Evolutionary conservation across 92 coral and sea anemone genomes (phyloP).

Genomic region (Desmophyllum pertusum): DNA sequence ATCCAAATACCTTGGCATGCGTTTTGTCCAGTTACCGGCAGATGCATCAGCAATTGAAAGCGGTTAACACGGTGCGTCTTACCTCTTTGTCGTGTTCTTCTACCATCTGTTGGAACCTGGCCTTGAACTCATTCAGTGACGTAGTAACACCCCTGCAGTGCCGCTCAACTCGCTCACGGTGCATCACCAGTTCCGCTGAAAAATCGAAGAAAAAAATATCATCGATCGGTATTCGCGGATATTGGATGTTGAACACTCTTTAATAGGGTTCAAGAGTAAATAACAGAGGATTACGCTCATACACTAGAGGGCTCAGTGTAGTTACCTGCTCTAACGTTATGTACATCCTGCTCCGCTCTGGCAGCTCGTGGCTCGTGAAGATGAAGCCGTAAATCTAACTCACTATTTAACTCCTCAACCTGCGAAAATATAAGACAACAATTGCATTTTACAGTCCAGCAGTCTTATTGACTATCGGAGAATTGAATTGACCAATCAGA

Average conservation of each 20-base stretch:
- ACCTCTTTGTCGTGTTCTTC: conserved; percentile 99
- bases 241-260: neutral
- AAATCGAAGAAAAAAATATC: neutral
- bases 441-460: neutral
- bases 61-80: too few species aligned
- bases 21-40: too few species aligned
- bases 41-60: too few species aligned
- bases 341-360: conserved; percentile 96
- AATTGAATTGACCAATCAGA: neutral
- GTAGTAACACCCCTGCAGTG: conserved; percentile 92
- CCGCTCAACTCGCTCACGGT: conserved; percentile 93
- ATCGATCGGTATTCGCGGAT: neutral
- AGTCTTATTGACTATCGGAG: neutral
- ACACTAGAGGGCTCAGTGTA: too few species aligned
- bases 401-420: conserved; percentile 99
- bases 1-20: too few species aligned
- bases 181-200: conserved; percentile 94
- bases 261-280: neutral
- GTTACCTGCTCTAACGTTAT: conserved; percentile 95
- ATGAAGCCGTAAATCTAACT: conserved; percentile 92
- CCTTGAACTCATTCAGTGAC: conserved; percentile 87
- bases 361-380: conserved; percentile 93
- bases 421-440: conserved; percentile 7
- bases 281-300: neutral
- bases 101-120: conserved; percentile 92